Evolutionary conservation across 1,140 invertebrate genomes (phyloP).

Genomic region (Semibalanus balanoides): DNA sequence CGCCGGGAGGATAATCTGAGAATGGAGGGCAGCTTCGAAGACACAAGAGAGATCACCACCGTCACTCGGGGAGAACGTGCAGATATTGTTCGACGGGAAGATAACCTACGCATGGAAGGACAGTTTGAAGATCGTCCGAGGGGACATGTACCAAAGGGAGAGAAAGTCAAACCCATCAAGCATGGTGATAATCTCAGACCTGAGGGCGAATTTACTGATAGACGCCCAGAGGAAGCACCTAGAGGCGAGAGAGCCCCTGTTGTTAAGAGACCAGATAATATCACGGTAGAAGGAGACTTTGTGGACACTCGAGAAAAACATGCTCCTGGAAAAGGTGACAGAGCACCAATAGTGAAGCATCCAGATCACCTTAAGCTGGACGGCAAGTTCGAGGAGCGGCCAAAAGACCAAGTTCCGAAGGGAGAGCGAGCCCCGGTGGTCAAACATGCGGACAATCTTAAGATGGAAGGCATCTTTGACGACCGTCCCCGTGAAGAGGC

Average conservation of each 20-base stretch:
- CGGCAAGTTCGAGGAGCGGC: conserved; percentile 37
- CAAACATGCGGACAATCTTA: conserved; percentile 41
- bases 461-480: conserved; percentile 39
- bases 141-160: conserved; percentile 25
- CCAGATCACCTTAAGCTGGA: conserved; percentile 42
- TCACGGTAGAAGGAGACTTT: conserved; percentile 22
- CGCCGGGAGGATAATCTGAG: conserved; percentile 21
- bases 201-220: conserved; percentile 36
- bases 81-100: conserved; percentile 29
- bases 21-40: conserved; percentile 20
- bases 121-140: conserved; percentile 31
- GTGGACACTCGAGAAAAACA: conserved; percentile 17
- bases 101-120: conserved; percentile 46
- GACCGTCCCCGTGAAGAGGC: conserved; percentile 14
- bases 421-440: conserved; percentile 25
- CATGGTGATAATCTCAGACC: conserved; percentile 40
- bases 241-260: conserved; percentile 19
- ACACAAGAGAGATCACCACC: conserved; percentile 16
- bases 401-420: conserved; percentile 21
- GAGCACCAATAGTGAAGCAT: conserved; percentile 28
- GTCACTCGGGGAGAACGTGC: conserved; percentile 20
- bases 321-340: conserved; percentile 27
- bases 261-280: conserved; percentile 21
- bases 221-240: conserved; percentile 10
- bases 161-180: conserved; percentile 32